Evolutionary conservation across 2,888 invertebrate genomes (phyloP).

Genomic region (Flexamia atlantica): DNA sequence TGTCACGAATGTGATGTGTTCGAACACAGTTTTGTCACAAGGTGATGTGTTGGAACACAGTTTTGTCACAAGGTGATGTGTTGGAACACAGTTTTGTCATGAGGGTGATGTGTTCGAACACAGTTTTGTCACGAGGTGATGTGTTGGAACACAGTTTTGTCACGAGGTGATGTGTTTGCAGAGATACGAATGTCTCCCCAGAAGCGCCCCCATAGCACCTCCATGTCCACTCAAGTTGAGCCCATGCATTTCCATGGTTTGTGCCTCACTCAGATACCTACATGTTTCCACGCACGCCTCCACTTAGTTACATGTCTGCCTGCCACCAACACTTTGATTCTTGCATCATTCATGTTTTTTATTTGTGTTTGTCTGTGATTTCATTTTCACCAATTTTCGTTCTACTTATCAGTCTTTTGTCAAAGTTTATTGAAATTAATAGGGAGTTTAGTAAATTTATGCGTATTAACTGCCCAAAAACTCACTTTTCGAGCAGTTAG

Average conservation of each 20-base stretch:
- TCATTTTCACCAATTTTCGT: not conserved
- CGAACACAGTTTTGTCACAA: no score
- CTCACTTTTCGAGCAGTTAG: no score
- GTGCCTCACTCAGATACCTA: not conserved
- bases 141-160: not conserved
- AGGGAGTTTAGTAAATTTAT: no score
- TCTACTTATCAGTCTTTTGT: no score
- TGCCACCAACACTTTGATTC: not conserved
- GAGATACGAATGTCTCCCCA: constrained; percentile 77
- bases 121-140: constrained; percentile 2
- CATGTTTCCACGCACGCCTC: constrained; percentile 33
- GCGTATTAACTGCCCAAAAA: no score
- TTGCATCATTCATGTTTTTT: not conserved
- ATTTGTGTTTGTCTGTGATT: not conserved
- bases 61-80: constrained; percentile 6
- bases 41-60: no score
- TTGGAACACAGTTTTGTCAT: no score
- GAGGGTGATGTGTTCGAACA: no score
- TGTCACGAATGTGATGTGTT: no score
- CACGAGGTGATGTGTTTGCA: constrained; percentile 47
- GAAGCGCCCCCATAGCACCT: constrained; percentile 87
- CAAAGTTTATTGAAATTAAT: no score
- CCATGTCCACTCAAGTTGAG: constrained; percentile 90
- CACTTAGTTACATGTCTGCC: constrained; percentile 4
- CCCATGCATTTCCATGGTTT: constrained; percentile 87